A percentile compares a stretch with the other conserved stretches of the same genome.
phyloP scores from a whole-genome alignment of 2,113 vertebrate genomes.

The Myxocyprinus asiaticus region DNA sequence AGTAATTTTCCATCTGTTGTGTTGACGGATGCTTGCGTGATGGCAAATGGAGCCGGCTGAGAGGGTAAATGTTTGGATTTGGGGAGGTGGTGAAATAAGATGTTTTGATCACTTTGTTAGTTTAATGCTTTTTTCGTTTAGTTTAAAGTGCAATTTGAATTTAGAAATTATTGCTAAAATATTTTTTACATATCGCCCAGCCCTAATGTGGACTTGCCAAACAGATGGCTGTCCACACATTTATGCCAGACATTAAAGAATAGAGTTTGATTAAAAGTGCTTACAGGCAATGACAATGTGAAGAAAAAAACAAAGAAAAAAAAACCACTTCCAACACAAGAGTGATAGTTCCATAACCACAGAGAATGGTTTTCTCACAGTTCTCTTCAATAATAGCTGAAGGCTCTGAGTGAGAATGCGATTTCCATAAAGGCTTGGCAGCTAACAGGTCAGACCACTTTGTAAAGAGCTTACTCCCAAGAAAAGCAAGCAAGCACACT shows the following conservation, averaged over 20 bases:
- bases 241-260: slow-evolving; percentile 27
- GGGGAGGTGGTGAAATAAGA: too few species aligned
- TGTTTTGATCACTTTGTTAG: too few species aligned
- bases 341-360: slow-evolving; percentile 34
- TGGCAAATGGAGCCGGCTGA: too few species aligned
- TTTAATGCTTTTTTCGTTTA: too few species aligned
- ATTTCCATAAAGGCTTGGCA: slow-evolving; percentile 30
- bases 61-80: too few species aligned
- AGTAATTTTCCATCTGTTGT: too few species aligned
- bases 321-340: neutral
- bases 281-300: slow-evolving; percentile 10
- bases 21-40: too few species aligned
- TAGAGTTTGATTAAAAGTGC: slow-evolving; percentile 18
- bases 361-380: slow-evolving; percentile 12
- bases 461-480: slow-evolving; percentile 52
- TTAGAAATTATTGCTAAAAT: too few species aligned
- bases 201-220: neutral
- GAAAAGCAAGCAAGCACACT: neutral
- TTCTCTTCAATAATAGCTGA: neutral
- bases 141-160: too few species aligned
- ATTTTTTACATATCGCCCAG: too few species aligned
- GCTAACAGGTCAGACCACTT: slow-evolving; percentile 47
- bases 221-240: slow-evolving; percentile 25
- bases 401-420: slow-evolving; percentile 1
- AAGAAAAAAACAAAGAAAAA: slow-evolving; percentile 16